Percentiles rank a stretch among this genome's conserved stretches.
Evolutionary conservation across 92 coral and sea anemone species (phyloP).

Genomic region (Blastomussa wellsi): DNA sequence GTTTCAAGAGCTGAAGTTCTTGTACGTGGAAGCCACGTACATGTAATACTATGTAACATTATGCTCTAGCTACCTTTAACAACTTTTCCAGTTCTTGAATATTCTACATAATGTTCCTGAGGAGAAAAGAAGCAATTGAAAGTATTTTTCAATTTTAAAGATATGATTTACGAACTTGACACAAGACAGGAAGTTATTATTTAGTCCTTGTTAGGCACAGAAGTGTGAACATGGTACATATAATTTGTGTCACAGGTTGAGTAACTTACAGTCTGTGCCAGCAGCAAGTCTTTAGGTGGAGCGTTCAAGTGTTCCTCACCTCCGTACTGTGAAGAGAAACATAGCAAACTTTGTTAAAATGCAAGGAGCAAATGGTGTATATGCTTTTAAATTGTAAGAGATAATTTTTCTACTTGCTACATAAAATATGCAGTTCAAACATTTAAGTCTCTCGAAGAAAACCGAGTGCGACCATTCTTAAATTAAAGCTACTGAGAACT

Average conservation of each 20-base stretch:
- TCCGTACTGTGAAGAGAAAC: slow-evolving; percentile 75
- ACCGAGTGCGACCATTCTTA: too few species aligned
- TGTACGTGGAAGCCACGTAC: too few species aligned
- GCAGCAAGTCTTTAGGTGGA: slow-evolving; percentile 86
- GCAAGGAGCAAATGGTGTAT: neutral
- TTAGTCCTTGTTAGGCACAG: neutral
- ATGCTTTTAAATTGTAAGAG: neutral
- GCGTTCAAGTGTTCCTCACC: slow-evolving; percentile 94
- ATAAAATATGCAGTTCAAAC: too few species aligned
- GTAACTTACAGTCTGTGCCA: slow-evolving; percentile 93
- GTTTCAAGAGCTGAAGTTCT: too few species aligned
- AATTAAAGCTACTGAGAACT: neutral
- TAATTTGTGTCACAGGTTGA: neutral
- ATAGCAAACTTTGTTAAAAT: neutral
- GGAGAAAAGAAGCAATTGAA: neutral
- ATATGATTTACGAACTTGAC: neutral
- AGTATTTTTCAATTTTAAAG: neutral
- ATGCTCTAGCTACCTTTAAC: slow-evolving; percentile 69
- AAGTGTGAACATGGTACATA: neutral
- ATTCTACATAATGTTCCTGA: slow-evolving; percentile 95
- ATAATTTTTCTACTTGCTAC: too few species aligned
- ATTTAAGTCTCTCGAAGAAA: too few species aligned
- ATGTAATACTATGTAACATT: too few species aligned
- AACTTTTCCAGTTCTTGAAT: slow-evolving; percentile 94
- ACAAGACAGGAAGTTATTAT: neutral